Percentiles rank a stretch among this genome's conserved stretches.
These are phyloP conservation scores for Leptestheria dahalacensis DNA, from an alignment of 1,140 invertebrate species.

Conservation along the genomic window DNA sequence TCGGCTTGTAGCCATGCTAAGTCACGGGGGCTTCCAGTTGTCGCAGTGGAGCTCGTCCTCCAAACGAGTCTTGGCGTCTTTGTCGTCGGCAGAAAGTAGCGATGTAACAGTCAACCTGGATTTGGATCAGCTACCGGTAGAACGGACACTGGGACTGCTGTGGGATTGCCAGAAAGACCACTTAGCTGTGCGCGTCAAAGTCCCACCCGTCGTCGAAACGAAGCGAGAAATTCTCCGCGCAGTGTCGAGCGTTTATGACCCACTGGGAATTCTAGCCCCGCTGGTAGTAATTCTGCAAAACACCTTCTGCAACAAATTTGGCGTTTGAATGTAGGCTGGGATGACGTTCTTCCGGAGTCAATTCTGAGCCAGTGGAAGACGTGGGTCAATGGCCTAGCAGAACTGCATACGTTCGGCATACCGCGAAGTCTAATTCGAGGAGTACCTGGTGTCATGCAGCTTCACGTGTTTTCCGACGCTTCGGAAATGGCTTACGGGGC, in stretches of 20 bases:
- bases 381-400: conserved; percentile 9
- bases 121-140: conserved; percentile 11
- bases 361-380: conserved; percentile 16
- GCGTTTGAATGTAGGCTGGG: conserved; percentile 18
- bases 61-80: conserved; percentile 11
- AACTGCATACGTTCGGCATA: conserved; percentile 1
- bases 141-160: conserved; percentile 3
- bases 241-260: conserved; percentile 20
- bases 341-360: conserved; percentile 14
- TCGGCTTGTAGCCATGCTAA: background rate
- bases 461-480: conserved; percentile 25
- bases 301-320: conserved; percentile 18
- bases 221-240: conserved; percentile 22
- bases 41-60: conserved; percentile 11
- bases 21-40: background rate
- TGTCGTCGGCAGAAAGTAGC: conserved; percentile 1
- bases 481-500: conserved; percentile 22
- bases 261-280: conserved; percentile 2
- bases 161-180: conserved; percentile 3
- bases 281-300: conserved; percentile 17
- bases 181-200: background rate
- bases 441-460: background rate
- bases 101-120: conserved; percentile 14
- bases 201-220: background rate
- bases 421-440: conserved; percentile 7